Base-by-base conservation (phyloP, 2,113 vertebrate species). In the Malurus cyaneus region DNA sequence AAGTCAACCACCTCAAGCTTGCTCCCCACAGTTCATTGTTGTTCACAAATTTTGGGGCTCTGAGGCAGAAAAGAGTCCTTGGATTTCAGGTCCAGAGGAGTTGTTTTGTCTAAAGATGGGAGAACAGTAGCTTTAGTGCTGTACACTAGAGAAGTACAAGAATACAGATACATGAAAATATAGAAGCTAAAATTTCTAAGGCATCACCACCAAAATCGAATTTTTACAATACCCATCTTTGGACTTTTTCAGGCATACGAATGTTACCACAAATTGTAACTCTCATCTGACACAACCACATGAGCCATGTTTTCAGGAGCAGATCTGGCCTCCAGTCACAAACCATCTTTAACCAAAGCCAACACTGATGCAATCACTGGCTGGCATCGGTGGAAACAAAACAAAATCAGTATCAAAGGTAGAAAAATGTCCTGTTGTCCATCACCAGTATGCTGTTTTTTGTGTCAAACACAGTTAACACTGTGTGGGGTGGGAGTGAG, bases 311-410 rank as follows among this genome's bases (percentile, higher is more conserved):
- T 91, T 69, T 80, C 59, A 79, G 57, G 52, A 71, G 32, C 6
- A 42, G 3, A 7, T 67, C n/a, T 54, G 28, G 14, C 26, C 36
- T 80, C 89, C 36, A 34, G 23, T 53, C 74, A 72, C 31, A 91
- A 87, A 61, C 9, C 2, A 5, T 76, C 42, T 50, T 65, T 21
- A 65, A 50, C 59, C 16, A 80, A 79, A 81, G 24, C 7, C 0
- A 6, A 14, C 2, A 3, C 18, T 36, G 42, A 46, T 2, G 7
- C 12, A 60, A 20, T 39, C 2, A 1, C 13, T 0, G 0, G 2
- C 23, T 62, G 12, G 3, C 44, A 57, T 34, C 29, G 69, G 17
- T 50, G 26, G 46, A 89, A 93, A 52, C 47, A 13, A 91, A 92
- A 64, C 24, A 82, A 80, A 54, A 3, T 10, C 20, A 25, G 11